Base-by-base conservation (phyloP, 2,113 vertebrate species). In the Hystrix cristata region DNA sequence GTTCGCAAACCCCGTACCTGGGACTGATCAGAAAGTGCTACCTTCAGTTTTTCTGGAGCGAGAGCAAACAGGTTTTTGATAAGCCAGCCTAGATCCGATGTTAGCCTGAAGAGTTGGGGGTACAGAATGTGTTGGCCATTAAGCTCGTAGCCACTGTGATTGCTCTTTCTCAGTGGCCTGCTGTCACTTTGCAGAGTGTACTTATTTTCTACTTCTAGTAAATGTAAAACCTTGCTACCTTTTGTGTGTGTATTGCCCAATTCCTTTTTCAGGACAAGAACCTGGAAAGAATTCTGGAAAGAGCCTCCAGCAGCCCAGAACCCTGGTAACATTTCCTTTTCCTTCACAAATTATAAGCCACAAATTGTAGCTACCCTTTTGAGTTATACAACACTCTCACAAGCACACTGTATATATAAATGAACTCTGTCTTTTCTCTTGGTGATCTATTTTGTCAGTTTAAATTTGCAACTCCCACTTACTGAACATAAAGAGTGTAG, bases 401-500 rank as follows among this genome's bases (percentile, higher is more conserved):
- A 21, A 21, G 25, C 12, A 19, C 31, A 6, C 3, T 51, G 11
- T 53, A 38, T 10, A 51, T 1, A 23, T 34, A 31, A 25, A 62
- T 19, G 23, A 43, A 60, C 16, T 78, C 46, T 51, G 46, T 18
- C 74, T 78, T 78, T 78, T 78, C 74, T 78, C 55, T 86, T 29
- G 21, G 31, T 69, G 69, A 90, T 51, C 38, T 90, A 51, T 74
- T 67, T 67, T 46, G n/a, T 95, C 53, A 51, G 67, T 93, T 92
- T 82, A 86, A 83, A 86, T 72, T 55, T 55, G 23, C 62, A 87
- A 27, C 25, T 23, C 25, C 43, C 46, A 48, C 8, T 78, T 88
- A 83, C 5, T 16, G 13, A 90, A 79, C 31, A 29, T 16, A 62
- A 90, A 46, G 55, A 91, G 62, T 3, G 25, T 10, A 87, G 74